Evolutionary conservation across 2,888 invertebrate species (phyloP), one percentile per base, ranked within the genome.

Genomic region (Alcis repandata): DNA sequence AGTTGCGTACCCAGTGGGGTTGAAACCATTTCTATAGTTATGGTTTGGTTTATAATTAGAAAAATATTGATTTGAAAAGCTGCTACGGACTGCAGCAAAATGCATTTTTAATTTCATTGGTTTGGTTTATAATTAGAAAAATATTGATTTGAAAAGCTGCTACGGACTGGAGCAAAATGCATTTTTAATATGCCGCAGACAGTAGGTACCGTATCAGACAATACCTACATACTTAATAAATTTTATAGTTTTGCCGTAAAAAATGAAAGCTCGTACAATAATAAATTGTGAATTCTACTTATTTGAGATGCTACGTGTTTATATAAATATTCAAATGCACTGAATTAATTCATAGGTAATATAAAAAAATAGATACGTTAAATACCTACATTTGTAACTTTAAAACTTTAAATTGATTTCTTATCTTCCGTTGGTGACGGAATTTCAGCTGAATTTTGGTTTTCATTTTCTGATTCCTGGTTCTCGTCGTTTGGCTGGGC

Each of bases 321-420:
- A 13, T 6, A n/a, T n/a, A n/a, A n/a, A n/a, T 38, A n/a, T 13
- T 4, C 6, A 0, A n/a, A 38, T 38, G 38, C n/a, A 38, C 3
- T n/a, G 6, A 38, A 38, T 6, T 0, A n/a, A 13, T 13, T 38
- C n/a, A n/a, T 13, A n/a, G 38, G 3, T 38, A 38, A 38, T 38
- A n/a, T 38, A 38, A 43, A 43, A n/a, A 43, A 11, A 43, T 20
- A n/a, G n/a, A 15, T n/a, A 22, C 45, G 6, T 46, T 17, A 45
- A 19, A 45, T 46, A 46, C 13, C 8, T 22, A 43, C 1, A 17
- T 11, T 0, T 4, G 11, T 17, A 17, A 3, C 9, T 27, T 1
- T 15, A 4, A 43, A 0, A 36, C 62, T 74, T 79, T 88, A 85
- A 72, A 87, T 77, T 32, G 81, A 81, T 82, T 89, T 86, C 81